These are phyloP conservation scores for Rhopalosiphum padi DNA, from an alignment of 1,140 invertebrate genomes.

Conservation along the genomic window DNA sequence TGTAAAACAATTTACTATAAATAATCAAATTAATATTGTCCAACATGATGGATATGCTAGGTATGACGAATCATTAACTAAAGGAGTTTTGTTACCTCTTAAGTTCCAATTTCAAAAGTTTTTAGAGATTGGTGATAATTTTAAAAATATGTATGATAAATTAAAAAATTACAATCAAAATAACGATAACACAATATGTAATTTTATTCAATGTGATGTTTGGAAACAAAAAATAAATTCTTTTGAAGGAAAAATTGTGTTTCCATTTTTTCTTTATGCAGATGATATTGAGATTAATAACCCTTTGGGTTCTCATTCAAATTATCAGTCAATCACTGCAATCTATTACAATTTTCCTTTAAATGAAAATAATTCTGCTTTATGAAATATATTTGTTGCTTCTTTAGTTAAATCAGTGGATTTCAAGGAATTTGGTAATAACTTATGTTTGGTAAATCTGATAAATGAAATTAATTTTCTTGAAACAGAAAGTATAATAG, in stretches of 20 bases:
- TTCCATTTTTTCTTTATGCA: neutral
- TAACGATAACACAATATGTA: neutral
- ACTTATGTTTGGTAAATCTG: neutral
- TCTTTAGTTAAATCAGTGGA: constrained; percentile 10
- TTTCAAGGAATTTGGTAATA: constrained; percentile 12
- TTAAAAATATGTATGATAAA: neutral
- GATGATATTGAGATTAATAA: neutral
- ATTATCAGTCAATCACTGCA: neutral
- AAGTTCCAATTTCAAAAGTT: neutral
- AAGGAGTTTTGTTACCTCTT: neutral
- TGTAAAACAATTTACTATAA: neutral
- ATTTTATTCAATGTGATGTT: neutral
- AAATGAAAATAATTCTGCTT: neutral
- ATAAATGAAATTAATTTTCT: neutral
- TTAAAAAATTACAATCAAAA: neutral
- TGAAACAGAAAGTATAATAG: neutral
- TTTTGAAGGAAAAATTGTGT: neutral
- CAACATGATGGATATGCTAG: neutral
- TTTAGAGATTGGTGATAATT: neutral
- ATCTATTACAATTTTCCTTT: neutral
- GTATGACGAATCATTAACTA: neutral
- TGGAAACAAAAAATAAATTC: neutral
- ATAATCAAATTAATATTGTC: neutral
- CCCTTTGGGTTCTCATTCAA: neutral
- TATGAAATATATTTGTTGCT: neutral